Conservation (phyloP, 2,113 vertebrate species). For the Oceanites oceanicus region DNA sequence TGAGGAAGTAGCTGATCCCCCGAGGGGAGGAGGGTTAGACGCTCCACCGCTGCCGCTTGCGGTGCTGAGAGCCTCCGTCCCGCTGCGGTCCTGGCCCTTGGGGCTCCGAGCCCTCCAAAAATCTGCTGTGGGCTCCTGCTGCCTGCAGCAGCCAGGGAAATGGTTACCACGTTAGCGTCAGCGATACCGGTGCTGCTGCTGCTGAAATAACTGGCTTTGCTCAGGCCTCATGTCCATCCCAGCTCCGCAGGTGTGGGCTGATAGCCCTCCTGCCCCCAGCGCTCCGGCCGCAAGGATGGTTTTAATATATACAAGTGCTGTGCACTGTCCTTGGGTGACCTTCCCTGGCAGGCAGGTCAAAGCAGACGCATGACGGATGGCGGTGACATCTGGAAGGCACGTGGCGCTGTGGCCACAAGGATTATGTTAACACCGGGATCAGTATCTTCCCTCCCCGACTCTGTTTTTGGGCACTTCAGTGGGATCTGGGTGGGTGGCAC, state of each 20-base stretch:
- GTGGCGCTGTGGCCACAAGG: neutral
- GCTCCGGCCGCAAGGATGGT: fast-evolving
- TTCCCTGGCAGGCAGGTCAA: neutral
- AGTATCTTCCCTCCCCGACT: neutral
- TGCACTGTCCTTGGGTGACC: fast-evolving
- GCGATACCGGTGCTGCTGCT: neutral
- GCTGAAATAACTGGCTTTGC: neutral
- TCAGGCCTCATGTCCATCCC: fast-evolving
- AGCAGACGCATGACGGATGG: fast-evolving
- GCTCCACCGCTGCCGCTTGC: fast-evolving
- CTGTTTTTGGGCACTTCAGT: fast-evolving
- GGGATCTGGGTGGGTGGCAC: neutral
- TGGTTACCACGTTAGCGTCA: fast-evolving
- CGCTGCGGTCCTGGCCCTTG: fast-evolving
- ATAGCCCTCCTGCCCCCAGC: fast-evolving
- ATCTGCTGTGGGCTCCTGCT: neutral
- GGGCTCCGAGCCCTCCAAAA: neutral
- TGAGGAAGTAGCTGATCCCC: neutral
- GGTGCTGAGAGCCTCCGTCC: neutral
- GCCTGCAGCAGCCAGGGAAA: neutral
- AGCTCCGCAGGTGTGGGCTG: fast-evolving
- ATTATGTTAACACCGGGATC: neutral
- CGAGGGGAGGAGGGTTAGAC: neutral
- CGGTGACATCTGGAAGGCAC: neutral
- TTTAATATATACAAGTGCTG: fast-evolving